Base-by-base conservation (phyloP, 2,113 vertebrate genomes). In the Dasyornis broadbenti region DNA sequence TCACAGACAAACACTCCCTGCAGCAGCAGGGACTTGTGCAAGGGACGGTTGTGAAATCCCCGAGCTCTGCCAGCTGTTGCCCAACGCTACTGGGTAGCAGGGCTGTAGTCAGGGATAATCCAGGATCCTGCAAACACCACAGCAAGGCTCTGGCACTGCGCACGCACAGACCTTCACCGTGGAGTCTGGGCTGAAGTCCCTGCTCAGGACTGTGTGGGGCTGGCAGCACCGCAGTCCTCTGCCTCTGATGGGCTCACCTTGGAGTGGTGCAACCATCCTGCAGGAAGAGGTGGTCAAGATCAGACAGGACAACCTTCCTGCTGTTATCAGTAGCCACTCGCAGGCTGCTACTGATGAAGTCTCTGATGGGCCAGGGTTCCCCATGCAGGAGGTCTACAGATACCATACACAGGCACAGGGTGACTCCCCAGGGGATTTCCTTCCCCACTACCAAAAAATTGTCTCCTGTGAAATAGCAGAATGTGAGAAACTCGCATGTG, bases 1-100 rank as follows among this genome's bases (percentile, higher is more conserved):
- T 91, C 52, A 3, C 79, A 95, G 86, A 85, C 92, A 90, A 93
- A 93, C 69, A 89, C n/a, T 92, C 91, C 86, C 92, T 4, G 9
- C 60, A 88, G 91, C 79, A 86, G 64, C 72, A 26, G 8, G 40
- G 60, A 33, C 80, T 96, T 96, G 95, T 94, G 92, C 89, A 97
- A 97, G 73, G 0, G 50, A 10, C 2, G 50, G 21, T 95, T 96
- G 82, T 92, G 95, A 79, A 95, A 95, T 65, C 56, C 72, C 37
- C 0, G 0, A 0, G 7, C 57, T 31, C 84, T 93, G 94, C 94
- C 97, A 97, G 56, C 44, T 23, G 1, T 96, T 97, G 84, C 95
- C 91, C 94, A 96, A 96, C 37, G 2, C 73, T 11, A 11, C 35
- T 1, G 35, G 71, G 84, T 1, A 68, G 82, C 50, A 92, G 42